Conservation (phyloP, 2,888 invertebrate species). For the Monochamus alternatus region DNA sequence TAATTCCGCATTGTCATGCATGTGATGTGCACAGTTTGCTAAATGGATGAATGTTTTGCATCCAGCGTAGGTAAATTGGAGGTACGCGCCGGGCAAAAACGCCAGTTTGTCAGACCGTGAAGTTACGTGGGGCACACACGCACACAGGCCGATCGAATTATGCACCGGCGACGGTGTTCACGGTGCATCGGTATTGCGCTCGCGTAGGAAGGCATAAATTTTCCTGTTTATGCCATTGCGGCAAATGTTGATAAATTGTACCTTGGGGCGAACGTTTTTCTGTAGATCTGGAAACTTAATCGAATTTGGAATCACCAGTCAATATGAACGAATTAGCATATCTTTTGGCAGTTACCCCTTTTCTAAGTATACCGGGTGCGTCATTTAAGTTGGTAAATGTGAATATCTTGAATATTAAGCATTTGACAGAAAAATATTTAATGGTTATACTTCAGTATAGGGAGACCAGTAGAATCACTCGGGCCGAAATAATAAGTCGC, state of each 20-base stretch:
- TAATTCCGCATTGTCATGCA: constrained; percentile 72
- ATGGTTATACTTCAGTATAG: no score
- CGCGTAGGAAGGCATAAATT: constrained; percentile 31
- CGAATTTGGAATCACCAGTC: no score
- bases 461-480: no score
- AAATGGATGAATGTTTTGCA: constrained; percentile 68
- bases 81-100: constrained; percentile 58
- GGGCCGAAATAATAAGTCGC: no score
- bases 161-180: constrained; percentile 12
- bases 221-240: constrained; percentile 37
- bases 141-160: constrained; percentile 33
- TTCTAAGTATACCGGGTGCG: no score
- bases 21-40: constrained; percentile 70
- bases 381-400: no score
- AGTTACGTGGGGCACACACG: constrained; percentile 51
- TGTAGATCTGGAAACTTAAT: background rate
- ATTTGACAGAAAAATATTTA: no score
- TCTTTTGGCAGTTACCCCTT: no score
- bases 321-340: no score
- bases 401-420: no score
- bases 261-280: constrained; percentile 24
- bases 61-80: constrained; percentile 63
- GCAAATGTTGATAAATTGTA: constrained; percentile 38
- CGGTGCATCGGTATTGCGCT: constrained; percentile 27
- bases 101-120: constrained; percentile 57